Conservation (phyloP, 2,888 invertebrate genomes). For the Rhabditophanes sp. region DNA sequence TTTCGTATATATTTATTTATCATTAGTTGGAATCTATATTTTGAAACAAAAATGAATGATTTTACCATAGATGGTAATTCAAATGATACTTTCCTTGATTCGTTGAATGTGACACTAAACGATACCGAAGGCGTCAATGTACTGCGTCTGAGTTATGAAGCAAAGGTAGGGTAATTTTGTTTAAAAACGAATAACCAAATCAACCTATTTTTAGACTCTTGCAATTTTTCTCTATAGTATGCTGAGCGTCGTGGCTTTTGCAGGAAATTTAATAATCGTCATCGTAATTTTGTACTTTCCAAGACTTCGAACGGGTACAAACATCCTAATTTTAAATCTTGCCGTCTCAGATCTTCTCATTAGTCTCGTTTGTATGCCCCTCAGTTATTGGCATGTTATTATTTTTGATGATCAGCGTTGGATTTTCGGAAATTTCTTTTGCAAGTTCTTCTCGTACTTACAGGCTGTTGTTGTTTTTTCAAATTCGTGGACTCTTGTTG, state of each 20-base stretch:
- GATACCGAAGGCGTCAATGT: too few species aligned
- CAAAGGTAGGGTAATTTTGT: too few species aligned
- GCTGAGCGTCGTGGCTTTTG: conserved; percentile 28
- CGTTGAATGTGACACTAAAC: too few species aligned
- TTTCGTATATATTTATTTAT: too few species aligned
- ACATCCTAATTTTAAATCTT: conserved; percentile 47
- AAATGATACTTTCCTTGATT: too few species aligned
- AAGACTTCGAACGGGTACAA: conserved; percentile 45
- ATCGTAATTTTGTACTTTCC: conserved; percentile 34
- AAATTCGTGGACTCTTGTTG: conserved; percentile 47
- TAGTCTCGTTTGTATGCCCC: conserved; percentile 47
- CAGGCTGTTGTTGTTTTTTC: conserved; percentile 47
- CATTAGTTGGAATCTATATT: too few species aligned
- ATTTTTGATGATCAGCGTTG: conserved; percentile 45
- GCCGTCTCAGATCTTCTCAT: conserved; percentile 47
- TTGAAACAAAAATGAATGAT: too few species aligned
- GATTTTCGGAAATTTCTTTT: conserved; percentile 47
- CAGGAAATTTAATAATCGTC: conserved; percentile 38
- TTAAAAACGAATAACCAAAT: too few species aligned
- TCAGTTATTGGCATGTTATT: conserved; percentile 47
- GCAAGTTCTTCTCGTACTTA: conserved; percentile 45
- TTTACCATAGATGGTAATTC: too few species aligned
- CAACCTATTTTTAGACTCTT: conserved; percentile 16
- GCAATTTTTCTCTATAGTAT: conserved; percentile 34
- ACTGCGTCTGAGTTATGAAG: too few species aligned